Evolutionary conservation across 2,888 invertebrate genomes (phyloP), one percentile per base, ranked within the genome.

Genomic region (Dasysyrphus tricinctus): DNA sequence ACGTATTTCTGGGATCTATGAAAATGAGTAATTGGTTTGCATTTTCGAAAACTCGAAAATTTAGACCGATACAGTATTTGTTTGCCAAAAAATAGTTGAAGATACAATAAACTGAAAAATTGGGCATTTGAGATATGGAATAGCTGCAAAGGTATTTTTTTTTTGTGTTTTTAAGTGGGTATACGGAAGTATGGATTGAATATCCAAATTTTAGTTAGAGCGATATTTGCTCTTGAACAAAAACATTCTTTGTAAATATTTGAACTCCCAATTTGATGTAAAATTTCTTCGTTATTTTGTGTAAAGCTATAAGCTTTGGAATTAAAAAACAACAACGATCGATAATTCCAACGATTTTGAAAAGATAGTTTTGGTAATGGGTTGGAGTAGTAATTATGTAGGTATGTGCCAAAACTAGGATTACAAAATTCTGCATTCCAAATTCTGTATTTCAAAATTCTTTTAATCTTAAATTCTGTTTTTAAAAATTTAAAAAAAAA

Each of bases 11-110:
- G 29, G 51, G 37, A 8, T 63, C 69, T 65, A 67, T 61, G 63
- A 63, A 75, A 65, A 75, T 79, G 80, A 84, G 54, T 80, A 76
- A 76, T 76, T 80, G 72, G 59, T 49, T 75, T 61, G 19, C 63
- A 76, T 19, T 63, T 63, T 39, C 24, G 7, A 51, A 37, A 51
- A 14, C 14, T 34, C 24, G n/a, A 51, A 67, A 51, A 37, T 65
- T 16, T 65, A 32, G 29, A 34, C 44, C 32, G 12, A 47, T 44
- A 47, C 32, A 34, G 24, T 32, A 11, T 61, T 61, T 61, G 56
- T 16, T 56, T 34, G 59, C n/a, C 4, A 59, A 37, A 37, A 59
- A 37, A 37, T 12, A 11, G 37, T 19, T 16, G 16, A 32, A 56
- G 19, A 37, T 37, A 37, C 12, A 42, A 3, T 7, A 19, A 39